Base-by-base conservation (phyloP, 2,797 vertebrate genomes). In the Ispidina lecontei region DNA sequence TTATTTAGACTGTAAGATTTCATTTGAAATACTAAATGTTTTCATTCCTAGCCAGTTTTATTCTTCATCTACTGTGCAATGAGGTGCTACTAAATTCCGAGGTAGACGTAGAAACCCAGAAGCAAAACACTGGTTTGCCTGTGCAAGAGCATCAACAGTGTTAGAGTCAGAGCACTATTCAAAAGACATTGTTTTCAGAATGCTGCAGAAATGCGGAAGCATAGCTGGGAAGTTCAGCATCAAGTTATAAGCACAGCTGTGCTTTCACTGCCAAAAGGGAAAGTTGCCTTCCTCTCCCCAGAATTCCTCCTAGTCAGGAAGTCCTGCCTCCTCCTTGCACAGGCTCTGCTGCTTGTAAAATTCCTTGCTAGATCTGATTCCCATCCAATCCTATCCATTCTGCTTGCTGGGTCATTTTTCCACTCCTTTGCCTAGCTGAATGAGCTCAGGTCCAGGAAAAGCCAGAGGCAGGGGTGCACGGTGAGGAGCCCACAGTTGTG, bases 131-230 rank as follows among this genome's bases (percentile, higher is more conserved):
- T 87, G 90, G 88, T 79, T n/a, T 56, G 59, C 78, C 70, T 95
- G 82, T 91, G 86, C 95, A 95, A 78, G 74, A 93, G 70, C 1
- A 1, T 76, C 87, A 92, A 55, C 47, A 87, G 76, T 74, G 75
- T 91, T 83, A 49, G 67, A 84, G 85, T 92, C 92, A 92, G 92
- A 93, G 71, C 18, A 29, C 76, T 97, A 28, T 92, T 65, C 62
- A 16, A 84, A 96, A 33, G 77, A 77, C 83, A 31, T 87, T 93
- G 84, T 83, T 79, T 90, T 95, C 86, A 91, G 87, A 95, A 90
- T 89, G 71, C 84, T 75, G 82, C 75, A 89, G 91, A 96, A 96
- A 89, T 87, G 77, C 83, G 81, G 96, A 86, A 85, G 70, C 78
- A 90, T 89, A 91, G 71, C 91, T 26, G 69, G 64, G 54, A 71